A percentile compares a stretch with the other conserved stretches of the same genome.
phyloP scores from a whole-genome alignment of 2,797 vertebrate genomes.

The Lemur catta region DNA sequence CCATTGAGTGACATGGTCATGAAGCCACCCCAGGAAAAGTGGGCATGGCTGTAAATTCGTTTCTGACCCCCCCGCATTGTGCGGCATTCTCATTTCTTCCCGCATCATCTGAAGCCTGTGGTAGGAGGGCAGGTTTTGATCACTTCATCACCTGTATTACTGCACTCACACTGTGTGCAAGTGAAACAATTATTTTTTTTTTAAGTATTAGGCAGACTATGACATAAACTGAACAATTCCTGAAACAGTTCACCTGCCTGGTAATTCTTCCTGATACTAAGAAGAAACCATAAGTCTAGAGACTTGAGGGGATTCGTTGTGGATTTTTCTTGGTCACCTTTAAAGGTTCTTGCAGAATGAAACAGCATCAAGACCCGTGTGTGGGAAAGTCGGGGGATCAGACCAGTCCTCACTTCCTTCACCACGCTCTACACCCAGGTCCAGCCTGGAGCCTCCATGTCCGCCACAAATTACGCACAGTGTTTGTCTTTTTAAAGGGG shows the following conservation, averaged over 20 bases:
- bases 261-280: neutral
- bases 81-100: neutral
- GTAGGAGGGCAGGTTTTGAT: neutral
- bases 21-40: neutral
- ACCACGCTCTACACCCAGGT: rapidly evolving
- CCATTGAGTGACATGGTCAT: rapidly evolving
- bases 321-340: neutral
- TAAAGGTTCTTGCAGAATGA: neutral
- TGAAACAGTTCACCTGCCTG: neutral
- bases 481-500: neutral
- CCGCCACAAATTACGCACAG: rapidly evolving
- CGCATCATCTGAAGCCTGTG: neutral
- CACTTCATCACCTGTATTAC: neutral
- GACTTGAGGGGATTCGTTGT: neutral
- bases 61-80: rapidly evolving
- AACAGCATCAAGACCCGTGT: neutral
- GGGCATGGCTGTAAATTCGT: rapidly evolving
- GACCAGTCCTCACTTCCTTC: rapidly evolving
- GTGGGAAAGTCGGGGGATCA: neutral
- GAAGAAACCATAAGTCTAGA: neutral
- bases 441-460: neutral
- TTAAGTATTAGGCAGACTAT: neutral
- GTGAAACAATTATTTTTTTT: neutral
- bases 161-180: no score
- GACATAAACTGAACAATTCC: no score